A percentile compares a stretch with the other conserved stretches of the same genome.
Conservation (phyloP, 2,113 vertebrate genomes). For the Coreoperca whiteheadi region DNA sequence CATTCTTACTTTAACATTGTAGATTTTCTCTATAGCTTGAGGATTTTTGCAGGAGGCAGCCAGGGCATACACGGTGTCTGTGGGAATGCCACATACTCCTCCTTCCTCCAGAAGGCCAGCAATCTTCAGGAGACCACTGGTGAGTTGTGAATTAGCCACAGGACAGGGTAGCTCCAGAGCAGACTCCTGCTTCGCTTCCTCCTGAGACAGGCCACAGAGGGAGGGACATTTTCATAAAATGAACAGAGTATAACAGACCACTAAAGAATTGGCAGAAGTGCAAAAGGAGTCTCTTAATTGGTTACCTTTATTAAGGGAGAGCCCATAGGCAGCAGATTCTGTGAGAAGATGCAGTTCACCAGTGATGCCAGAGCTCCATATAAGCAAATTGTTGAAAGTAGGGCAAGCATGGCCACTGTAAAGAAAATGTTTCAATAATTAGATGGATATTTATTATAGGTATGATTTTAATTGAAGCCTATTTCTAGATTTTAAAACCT, state of each 20-base stretch:
- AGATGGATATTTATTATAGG: background rate
- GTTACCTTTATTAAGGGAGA: conserved; percentile 85
- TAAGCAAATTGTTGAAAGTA: conserved; percentile 84
- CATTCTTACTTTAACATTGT: conserved; percentile 88
- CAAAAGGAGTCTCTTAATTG: background rate
- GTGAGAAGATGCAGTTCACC: conserved; percentile 84
- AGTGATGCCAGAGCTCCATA: conserved; percentile 88
- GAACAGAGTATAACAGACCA: background rate
- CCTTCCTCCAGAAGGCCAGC: conserved; percentile 83
- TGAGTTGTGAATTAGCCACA: conserved; percentile 82
- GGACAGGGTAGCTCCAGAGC: conserved; percentile 75
- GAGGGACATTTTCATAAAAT: background rate
- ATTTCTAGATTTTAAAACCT: background rate
- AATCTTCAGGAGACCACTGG: conserved; percentile 86
- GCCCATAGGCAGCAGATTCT: conserved; percentile 85
- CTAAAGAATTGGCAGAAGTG: background rate
- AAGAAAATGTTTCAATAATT: conserved; percentile 12
- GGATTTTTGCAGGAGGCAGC: conserved; percentile 92
- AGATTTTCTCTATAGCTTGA: conserved; percentile 89
- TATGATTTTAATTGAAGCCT: background rate
- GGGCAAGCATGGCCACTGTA: conserved; percentile 85
- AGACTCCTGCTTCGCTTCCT: conserved; percentile 57
- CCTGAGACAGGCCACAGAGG: conserved; percentile 43
- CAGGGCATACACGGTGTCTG: conserved; percentile 91
- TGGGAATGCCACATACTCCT: conserved; percentile 89